Conservation (phyloP, 2,113 vertebrate genomes). For the Megaceryle maxima region DNA sequence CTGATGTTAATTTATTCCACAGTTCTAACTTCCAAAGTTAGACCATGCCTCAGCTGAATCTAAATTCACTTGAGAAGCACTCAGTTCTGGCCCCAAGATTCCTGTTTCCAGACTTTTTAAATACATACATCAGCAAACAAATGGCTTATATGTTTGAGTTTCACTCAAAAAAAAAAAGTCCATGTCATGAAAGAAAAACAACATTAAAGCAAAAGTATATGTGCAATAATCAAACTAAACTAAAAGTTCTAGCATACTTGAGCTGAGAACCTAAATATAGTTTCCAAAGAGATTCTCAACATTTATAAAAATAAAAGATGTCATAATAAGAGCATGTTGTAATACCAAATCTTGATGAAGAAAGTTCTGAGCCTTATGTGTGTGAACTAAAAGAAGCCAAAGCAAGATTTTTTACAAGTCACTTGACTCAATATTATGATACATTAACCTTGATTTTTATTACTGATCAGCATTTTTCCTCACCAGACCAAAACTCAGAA, state of each 20-base stretch:
- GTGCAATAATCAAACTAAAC: background rate
- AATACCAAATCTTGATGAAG: conserved; percentile 17
- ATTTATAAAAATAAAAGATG: conserved; percentile 46
- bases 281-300: conserved; percentile 30
- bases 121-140: background rate
- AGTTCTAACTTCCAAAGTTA: background rate
- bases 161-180: background rate
- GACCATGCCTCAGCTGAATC: background rate
- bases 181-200: conserved; percentile 8
- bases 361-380: background rate
- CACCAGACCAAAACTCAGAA: conserved; percentile 4
- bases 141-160: background rate
- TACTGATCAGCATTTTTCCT: background rate
- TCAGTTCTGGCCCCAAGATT: background rate
- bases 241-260: background rate
- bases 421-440: conserved; percentile 46
- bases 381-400: conserved; percentile 31
- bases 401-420: conserved; percentile 57
- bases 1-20: background rate
- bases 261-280: conserved; percentile 30
- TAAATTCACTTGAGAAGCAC: background rate
- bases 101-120: background rate
- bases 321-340: conserved; percentile 31
- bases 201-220: background rate
- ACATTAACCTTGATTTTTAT: conserved; percentile 56